Conservation (phyloP, 1,140 invertebrate species). For the Pectinophora gossypiella region DNA sequence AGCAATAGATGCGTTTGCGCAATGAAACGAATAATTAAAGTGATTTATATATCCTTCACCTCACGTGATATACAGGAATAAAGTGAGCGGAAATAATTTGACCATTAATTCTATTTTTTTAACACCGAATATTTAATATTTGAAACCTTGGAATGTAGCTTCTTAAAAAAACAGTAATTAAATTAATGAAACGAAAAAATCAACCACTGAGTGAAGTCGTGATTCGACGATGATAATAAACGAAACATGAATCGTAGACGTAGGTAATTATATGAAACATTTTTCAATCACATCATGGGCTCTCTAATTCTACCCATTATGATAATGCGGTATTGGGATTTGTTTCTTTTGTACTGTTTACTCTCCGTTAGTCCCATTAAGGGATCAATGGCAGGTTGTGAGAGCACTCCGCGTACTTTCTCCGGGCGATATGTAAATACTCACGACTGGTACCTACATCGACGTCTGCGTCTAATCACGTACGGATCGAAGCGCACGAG, state of each 20-base stretch:
- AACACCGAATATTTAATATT: background rate
- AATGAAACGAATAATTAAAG: background rate
- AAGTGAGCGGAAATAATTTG: background rate
- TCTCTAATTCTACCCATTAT: slow-evolving; percentile 28
- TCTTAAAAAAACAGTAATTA: background rate
- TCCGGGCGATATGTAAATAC: slow-evolving; percentile 23
- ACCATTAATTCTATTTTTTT: slow-evolving; percentile 1
- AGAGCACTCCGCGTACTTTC: slow-evolving; percentile 25
- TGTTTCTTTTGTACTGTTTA: slow-evolving; percentile 23
- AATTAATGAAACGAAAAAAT: background rate
- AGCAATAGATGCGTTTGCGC: background rate
- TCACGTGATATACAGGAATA: background rate
- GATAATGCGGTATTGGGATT: slow-evolving; percentile 22
- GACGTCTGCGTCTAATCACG: background rate
- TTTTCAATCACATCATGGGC: slow-evolving; percentile 4
- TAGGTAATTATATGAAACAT: background rate
- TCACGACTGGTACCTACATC: background rate
- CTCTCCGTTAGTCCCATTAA: slow-evolving; percentile 24
- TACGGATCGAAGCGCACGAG: no score
- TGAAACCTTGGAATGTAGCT: background rate
- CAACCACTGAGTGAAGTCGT: background rate
- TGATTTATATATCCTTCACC: background rate
- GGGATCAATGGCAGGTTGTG: slow-evolving; percentile 18
- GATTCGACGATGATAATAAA: background rate
- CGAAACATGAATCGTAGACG: background rate